Conservation (phyloP, 2,113 vertebrate species). For the Toxotes chatareus region DNA sequence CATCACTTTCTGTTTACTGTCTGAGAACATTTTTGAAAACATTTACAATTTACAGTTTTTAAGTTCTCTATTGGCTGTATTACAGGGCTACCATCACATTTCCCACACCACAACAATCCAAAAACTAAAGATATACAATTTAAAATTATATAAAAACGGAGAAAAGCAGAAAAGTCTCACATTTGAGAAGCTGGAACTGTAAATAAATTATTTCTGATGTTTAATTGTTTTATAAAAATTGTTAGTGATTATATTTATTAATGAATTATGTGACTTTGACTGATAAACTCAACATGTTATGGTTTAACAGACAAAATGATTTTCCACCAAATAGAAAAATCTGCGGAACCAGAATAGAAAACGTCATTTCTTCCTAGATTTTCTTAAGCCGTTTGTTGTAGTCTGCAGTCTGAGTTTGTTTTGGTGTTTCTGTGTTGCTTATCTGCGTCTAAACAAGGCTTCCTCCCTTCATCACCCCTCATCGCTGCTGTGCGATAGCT, state of each 20-base stretch:
- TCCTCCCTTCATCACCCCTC: constrained; percentile 17
- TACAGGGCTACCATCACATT: no score
- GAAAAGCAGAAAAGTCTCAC: not conserved
- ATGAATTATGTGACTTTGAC: not conserved
- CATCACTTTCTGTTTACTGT: not conserved
- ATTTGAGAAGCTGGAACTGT: not conserved
- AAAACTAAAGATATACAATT: no score
- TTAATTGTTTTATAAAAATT: not conserved
- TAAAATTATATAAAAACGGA: not conserved
- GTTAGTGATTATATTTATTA: not conserved
- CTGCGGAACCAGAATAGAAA: not conserved
- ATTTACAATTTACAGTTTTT: not conserved
- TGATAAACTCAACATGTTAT: not conserved
- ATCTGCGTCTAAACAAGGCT: constrained; percentile 29
- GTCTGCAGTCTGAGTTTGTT: constrained; percentile 35
- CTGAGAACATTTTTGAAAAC: not conserved
- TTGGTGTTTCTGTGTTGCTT: constrained; percentile 35
- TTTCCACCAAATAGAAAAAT: not conserved
- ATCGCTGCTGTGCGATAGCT: constrained; percentile 20
- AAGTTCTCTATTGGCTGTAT: not conserved
- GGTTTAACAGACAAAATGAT: not conserved
- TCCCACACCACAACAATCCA: no score
- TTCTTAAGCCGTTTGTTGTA: constrained; percentile 20
- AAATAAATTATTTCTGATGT: not conserved
- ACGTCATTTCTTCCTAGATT: not conserved